phyloP scores from a whole-genome alignment of 1,140 invertebrate genomes.

The Hyles vespertilio region DNA sequence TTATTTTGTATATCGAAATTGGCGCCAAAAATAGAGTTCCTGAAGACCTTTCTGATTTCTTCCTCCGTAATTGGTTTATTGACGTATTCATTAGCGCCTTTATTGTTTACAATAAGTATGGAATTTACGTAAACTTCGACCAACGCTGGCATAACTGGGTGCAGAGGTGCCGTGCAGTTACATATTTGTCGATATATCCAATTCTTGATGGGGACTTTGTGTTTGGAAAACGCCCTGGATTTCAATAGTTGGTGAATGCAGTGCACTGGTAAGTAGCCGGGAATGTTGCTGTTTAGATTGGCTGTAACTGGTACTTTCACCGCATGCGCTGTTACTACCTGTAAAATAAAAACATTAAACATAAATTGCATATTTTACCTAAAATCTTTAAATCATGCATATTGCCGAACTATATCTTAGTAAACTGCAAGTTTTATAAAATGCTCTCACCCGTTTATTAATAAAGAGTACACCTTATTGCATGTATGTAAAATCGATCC shows the following conservation, averaged over 20 bases:
- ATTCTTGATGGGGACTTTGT: conserved; percentile 95
- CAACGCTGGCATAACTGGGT: conserved; percentile 94
- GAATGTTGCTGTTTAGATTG: conserved; percentile 91
- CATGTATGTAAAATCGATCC: too few species aligned
- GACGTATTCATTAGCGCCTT: conserved; percentile 82
- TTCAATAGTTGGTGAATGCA: conserved; percentile 98
- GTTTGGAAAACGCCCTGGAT: conserved; percentile 96
- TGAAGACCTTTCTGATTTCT: conserved; percentile 92
- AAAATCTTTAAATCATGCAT: too few species aligned
- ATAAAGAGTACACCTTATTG: too few species aligned
- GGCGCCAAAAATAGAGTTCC: conserved; percentile 83
- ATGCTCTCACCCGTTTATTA: too few species aligned
- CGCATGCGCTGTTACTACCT: conserved; percentile 96
- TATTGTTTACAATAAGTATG: conserved; percentile 87
- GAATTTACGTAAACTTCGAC: conserved; percentile 98
- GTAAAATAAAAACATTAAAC: conserved; percentile 25
- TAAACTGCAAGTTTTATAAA: too few species aligned
- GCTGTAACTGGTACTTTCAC: conserved; percentile 96
- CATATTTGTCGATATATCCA: conserved; percentile 98
- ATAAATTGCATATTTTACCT: not conserved
- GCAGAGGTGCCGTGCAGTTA: conserved; percentile 88
- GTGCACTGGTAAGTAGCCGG: conserved; percentile 96
- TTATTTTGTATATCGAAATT: conserved; percentile 80
- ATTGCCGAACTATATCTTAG: too few species aligned
- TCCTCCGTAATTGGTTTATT: conserved; percentile 95